phyloP scores from a whole-genome alignment of 2,113 vertebrate species.

The Corythornis vintsioides region DNA sequence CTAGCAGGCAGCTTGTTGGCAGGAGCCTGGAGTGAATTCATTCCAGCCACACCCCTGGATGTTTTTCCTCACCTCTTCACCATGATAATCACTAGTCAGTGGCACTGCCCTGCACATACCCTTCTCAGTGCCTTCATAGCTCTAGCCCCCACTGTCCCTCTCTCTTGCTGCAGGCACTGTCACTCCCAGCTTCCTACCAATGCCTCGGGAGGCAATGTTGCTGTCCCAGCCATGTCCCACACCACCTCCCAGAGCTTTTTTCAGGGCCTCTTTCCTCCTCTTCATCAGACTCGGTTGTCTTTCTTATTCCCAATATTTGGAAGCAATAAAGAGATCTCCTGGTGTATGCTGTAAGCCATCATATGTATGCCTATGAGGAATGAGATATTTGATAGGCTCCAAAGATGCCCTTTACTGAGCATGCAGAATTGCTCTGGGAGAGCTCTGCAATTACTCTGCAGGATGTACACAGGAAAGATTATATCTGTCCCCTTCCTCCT shows the following conservation, averaged over 20 bases:
- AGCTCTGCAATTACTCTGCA: slow-evolving; percentile 49
- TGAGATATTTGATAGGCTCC: slow-evolving; percentile 32
- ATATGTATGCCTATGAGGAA: neutral
- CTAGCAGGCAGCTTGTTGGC: neutral
- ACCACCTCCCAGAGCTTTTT: neutral
- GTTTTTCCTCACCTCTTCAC: neutral
- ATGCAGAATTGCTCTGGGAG: slow-evolving; percentile 33
- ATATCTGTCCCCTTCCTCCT: slow-evolving; percentile 34
- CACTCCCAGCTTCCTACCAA: neutral
- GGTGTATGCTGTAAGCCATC: neutral
- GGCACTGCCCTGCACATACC: neutral
- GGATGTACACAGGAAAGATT: slow-evolving; percentile 31
- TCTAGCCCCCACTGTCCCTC: neutral
- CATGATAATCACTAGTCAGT: neutral
- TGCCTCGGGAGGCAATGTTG: fast-evolving
- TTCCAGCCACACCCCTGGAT: neutral
- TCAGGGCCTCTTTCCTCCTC: neutral
- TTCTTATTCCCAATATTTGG: neutral
- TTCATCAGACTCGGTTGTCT: neutral
- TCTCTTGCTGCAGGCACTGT: neutral
- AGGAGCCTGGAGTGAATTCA: neutral
- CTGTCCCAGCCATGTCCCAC: neutral
- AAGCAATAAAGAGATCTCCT: neutral
- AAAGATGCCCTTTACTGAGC: slow-evolving; percentile 50
- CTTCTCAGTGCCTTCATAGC: neutral